Evolutionary conservation across 2,888 invertebrate genomes (phyloP).

Genomic region (Dioctria linearis): DNA sequence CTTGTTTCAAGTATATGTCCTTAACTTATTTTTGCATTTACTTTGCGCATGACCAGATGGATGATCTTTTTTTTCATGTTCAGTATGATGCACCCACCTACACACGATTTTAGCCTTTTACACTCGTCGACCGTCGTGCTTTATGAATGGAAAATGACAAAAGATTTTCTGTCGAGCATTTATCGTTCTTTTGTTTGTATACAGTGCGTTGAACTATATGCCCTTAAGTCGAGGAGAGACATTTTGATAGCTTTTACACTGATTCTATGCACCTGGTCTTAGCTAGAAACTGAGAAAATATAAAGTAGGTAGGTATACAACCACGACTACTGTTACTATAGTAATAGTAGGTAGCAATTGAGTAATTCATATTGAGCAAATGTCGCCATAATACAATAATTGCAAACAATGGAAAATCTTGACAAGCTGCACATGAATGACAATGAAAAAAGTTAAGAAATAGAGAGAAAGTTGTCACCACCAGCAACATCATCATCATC

Average conservation of each 20-base stretch:
- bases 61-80: conserved; percentile 21
- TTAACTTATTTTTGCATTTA: neutral
- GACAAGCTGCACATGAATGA: conserved; percentile 14
- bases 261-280: neutral
- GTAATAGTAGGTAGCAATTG: too few species aligned
- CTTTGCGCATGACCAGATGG: conserved; percentile 1
- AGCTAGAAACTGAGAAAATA: too few species aligned
- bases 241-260: neutral
- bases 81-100: conserved; percentile 12
- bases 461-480: conserved; percentile 47
- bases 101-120: conserved; percentile 20
- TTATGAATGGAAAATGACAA: conserved; percentile 38
- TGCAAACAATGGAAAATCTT: conserved; percentile 32
- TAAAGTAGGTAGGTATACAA: too few species aligned
- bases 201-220: conserved; percentile 30
- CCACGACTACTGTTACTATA: too few species aligned
- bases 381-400: too few species aligned
- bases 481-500: neutral
- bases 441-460: conserved; percentile 43
- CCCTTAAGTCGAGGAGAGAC: neutral
- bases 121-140: neutral
- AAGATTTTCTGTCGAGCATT: neutral
- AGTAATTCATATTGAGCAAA: too few species aligned
- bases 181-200: neutral
- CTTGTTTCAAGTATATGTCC: conserved; percentile 13